These are phyloP conservation scores for Synanthedon myopaeformis DNA, from an alignment of 2,888 invertebrate genomes.

Conservation along the genomic window DNA sequence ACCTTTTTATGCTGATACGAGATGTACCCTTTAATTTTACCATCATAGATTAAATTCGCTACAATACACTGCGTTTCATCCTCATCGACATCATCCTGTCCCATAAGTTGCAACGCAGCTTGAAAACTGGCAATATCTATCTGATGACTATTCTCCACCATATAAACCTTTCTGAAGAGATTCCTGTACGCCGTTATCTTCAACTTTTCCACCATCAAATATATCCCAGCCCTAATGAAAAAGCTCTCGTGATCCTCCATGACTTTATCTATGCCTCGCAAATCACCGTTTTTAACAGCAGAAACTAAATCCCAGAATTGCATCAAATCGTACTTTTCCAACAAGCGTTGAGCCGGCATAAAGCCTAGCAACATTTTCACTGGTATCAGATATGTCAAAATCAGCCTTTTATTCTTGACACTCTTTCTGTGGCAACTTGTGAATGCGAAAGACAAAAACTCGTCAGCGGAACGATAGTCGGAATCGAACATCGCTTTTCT, in stretches of 20 bases:
- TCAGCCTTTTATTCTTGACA: slow-evolving; percentile 88
- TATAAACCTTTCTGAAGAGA: slow-evolving; percentile 91
- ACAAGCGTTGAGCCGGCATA: slow-evolving; percentile 85
- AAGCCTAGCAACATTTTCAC: slow-evolving; percentile 97
- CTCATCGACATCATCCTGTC: slow-evolving; percentile 86
- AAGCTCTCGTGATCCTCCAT: slow-evolving; percentile 90
- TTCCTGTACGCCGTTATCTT: slow-evolving; percentile 96
- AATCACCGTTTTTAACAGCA: slow-evolving; percentile 91
- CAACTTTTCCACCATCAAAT: slow-evolving; percentile 95
- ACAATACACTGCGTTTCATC: slow-evolving; percentile 97
- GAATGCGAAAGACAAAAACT: slow-evolving; percentile 93
- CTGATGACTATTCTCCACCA: slow-evolving; percentile 84
- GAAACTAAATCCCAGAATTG: slow-evolving; percentile 91
- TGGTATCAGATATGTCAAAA: slow-evolving; percentile 94
- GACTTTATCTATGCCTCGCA: slow-evolving; percentile 83
- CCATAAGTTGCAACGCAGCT: slow-evolving; percentile 83
- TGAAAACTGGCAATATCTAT: slow-evolving; percentile 89
- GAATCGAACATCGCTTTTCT: slow-evolving; percentile 99
- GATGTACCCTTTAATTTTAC: slow-evolving; percentile 98
- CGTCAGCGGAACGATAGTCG: slow-evolving; percentile 93
- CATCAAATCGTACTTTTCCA: slow-evolving; percentile 90
- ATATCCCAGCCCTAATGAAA: slow-evolving; percentile 97
- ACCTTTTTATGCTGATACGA: slow-evolving; percentile 97
- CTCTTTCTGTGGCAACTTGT: slow-evolving; percentile 86
- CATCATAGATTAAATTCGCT: slow-evolving; percentile 95